Evolutionary conservation across 1,140 invertebrate species (phyloP).

Genomic region (Latrodectus geometricus): DNA sequence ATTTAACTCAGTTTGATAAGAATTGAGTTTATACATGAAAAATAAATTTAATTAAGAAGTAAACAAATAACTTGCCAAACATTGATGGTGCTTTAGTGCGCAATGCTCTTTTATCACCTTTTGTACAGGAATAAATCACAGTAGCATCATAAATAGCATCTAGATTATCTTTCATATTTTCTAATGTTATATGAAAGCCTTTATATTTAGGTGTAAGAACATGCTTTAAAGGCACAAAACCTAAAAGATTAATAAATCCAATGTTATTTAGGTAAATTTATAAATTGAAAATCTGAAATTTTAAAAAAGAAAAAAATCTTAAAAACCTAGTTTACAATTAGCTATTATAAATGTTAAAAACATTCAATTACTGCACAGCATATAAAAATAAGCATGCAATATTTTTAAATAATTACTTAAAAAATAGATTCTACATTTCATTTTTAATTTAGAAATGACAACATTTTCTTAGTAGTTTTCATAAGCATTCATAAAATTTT

Average conservation of each 20-base stretch:
- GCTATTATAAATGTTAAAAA: too few species aligned
- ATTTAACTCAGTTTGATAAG: too few species aligned
- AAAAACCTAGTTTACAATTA: too few species aligned
- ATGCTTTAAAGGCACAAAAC: constrained; percentile 69
- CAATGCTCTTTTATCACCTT: constrained; percentile 46
- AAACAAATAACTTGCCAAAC: constrained; percentile 59
- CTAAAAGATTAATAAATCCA: constrained; percentile 61
- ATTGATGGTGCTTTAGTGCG: constrained; percentile 62
- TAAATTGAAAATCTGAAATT: constrained; percentile 2
- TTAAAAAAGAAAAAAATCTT: too few species aligned
- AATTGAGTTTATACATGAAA: too few species aligned
- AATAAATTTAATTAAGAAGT: not conserved
- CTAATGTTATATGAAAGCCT: constrained; percentile 70
- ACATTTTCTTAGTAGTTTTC: too few species aligned
- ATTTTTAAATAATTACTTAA: not conserved
- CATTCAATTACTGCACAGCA: not conserved
- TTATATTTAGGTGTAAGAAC: constrained; percentile 71
- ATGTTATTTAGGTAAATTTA: not conserved
- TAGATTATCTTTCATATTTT: constrained; percentile 68
- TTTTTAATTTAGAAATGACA: too few species aligned
- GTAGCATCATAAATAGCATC: constrained; percentile 73
- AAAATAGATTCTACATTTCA: too few species aligned
- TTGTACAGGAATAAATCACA: constrained; percentile 69
- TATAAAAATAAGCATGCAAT: not conserved
- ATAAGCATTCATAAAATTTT: too few species aligned